Base-by-base conservation (phyloP, 2,888 invertebrate genomes). In the Ectobius pallidus region DNA sequence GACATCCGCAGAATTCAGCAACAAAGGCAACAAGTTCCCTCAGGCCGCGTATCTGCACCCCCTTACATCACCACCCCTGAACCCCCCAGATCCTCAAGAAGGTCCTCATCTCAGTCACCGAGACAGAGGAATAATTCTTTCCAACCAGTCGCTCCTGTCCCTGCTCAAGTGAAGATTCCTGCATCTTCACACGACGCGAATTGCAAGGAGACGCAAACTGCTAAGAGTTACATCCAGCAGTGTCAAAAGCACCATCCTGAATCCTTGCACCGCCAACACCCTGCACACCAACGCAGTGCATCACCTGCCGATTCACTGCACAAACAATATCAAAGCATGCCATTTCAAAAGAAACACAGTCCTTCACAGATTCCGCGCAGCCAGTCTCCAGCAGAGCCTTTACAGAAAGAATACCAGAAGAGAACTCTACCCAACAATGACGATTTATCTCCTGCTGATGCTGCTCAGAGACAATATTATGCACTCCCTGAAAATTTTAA, bases 1-100 rank as follows among this genome's bases (percentile, higher is more conserved):
- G 80, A 81, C 25, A 77, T 80, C 20, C 76, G 80, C 20, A 80
- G 80, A 39, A 77, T 80, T 52, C 79, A 80, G 49, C 80, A 79
- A 25, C 77, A 77, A 4, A 58, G 30, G 30, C 58, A 58, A 30
- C 30, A 58, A 2, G 52, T 52, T 14, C 52, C 71, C 25, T 74
- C 74, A 49, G 74, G 74, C 6, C 58, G 74, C 18, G 16, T 55
- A 32, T 74, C 74, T 20, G 74, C 74, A n/a, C 74, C 74, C 7
- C 74, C 74, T 9, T 25, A 65, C 27, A 18, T 63, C 16, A 34
- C 22, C 25, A 25, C 70, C 4, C 70, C 61, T 9, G 44, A 61
- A 18, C 58, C 61, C 6, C 32, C 20, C n/a, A 44, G 16, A 18
- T 30, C 39, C 11, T 32, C 20, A 4, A 11, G 18, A 18, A 68